These are phyloP conservation scores for Hipparchia semele DNA, from an alignment of 2,888 invertebrate genomes.

Conservation along the genomic window DNA sequence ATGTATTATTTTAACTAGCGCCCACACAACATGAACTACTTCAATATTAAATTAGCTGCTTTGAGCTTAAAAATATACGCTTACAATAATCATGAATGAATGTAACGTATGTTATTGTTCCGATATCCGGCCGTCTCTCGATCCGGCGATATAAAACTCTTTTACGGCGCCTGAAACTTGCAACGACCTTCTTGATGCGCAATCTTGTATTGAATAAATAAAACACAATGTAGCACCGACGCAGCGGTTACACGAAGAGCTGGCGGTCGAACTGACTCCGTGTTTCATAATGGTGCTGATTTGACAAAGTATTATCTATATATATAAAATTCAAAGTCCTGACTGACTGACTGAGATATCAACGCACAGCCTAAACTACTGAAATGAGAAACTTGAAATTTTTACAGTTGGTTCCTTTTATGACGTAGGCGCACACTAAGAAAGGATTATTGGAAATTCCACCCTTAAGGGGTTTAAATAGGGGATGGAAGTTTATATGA, in stretches of 20 bases:
- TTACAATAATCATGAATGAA: slow-evolving; percentile 2
- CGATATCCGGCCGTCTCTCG: slow-evolving; percentile 5
- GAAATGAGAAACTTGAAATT: too few relatives aligned
- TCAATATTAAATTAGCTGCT: too few relatives aligned
- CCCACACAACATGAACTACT: too few relatives aligned
- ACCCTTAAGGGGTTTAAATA: too few relatives aligned
- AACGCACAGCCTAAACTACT: too few relatives aligned
- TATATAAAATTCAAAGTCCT: too few relatives aligned
- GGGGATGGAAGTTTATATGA: too few relatives aligned
- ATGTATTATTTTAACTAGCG: too few relatives aligned
- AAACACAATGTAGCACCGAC: slow-evolving; percentile 8
- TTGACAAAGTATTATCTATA: background rate
- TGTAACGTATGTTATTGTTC: slow-evolving; percentile 5
- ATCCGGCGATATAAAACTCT: slow-evolving; percentile 8
- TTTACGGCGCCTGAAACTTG: background rate
- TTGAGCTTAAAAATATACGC: background rate
- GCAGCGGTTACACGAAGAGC: background rate
- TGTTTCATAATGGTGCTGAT: background rate
- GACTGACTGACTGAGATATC: too few relatives aligned
- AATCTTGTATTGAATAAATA: slow-evolving; percentile 10
- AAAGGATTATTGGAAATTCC: too few relatives aligned
- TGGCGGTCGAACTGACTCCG: background rate
- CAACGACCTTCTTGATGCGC: slow-evolving; percentile 8
- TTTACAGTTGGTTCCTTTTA: too few relatives aligned
- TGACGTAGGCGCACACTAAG: too few relatives aligned